A percentile compares a stretch with the other conserved stretches of the same genome.
phyloP scores from a whole-genome alignment of 2,888 invertebrate species.

The Hedya salicella region DNA sequence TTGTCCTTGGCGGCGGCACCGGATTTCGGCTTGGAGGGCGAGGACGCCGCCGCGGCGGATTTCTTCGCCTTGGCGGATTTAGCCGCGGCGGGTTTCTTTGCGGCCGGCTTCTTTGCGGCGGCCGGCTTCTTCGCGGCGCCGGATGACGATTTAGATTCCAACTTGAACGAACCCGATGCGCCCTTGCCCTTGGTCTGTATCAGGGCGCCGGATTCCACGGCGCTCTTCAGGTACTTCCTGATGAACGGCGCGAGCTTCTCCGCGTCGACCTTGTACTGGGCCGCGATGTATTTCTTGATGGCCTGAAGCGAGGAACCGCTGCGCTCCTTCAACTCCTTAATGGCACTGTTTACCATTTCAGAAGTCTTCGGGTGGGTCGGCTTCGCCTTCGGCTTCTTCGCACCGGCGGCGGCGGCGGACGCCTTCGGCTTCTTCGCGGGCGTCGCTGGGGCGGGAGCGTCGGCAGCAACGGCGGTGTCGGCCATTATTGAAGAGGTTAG shows the following conservation, averaged over 20 bases:
- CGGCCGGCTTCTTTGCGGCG: constrained; percentile 50
- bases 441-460: constrained; percentile 54
- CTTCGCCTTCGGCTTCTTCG: constrained; percentile 62
- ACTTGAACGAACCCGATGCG: constrained; percentile 76
- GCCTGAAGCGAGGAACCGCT: constrained; percentile 84
- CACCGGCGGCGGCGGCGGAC: constrained; percentile 49
- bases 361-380: constrained; percentile 61
- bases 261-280: constrained; percentile 85
- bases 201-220: constrained; percentile 81
- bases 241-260: constrained; percentile 85
- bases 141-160: constrained; percentile 57
- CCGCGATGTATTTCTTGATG: constrained; percentile 87
- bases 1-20: constrained; percentile 26
- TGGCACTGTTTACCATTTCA: constrained; percentile 69
- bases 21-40: constrained; percentile 46
- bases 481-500: constrained; percentile 30
- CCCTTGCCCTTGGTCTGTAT: constrained; percentile 85
- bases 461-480: constrained; percentile 26
- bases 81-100: constrained; percentile 47
- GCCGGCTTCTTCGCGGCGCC: constrained; percentile 48
- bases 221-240: constrained; percentile 84
- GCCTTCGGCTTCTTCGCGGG: constrained; percentile 58
- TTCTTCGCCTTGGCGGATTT: constrained; percentile 43
- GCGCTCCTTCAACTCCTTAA: constrained; percentile 69
- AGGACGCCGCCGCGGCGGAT: constrained; percentile 48